phyloP scores from a whole-genome alignment of 2,113 vertebrate species.

The Mastomys natalensis region DNA sequence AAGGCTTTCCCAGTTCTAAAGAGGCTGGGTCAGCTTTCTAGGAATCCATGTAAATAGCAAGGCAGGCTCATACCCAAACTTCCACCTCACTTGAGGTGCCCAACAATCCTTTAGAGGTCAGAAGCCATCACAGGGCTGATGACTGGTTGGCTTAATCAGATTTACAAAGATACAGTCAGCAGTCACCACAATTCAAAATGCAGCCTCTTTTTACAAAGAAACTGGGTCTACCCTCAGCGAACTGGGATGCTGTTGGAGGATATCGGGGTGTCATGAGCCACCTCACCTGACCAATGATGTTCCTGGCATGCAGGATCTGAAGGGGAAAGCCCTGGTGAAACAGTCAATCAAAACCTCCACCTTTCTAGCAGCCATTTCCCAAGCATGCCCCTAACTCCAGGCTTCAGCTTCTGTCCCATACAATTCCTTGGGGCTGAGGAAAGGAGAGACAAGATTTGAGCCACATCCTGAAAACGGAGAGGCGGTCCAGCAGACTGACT shows the following conservation, averaged over 20 bases:
- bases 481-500: neutral
- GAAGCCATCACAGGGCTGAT: neutral
- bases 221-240: neutral
- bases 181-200: neutral
- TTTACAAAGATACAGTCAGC: neutral
- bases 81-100: neutral
- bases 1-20: neutral
- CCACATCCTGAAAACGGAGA: neutral
- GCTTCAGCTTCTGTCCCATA: neutral
- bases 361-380: neutral
- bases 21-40: constrained; percentile 40
- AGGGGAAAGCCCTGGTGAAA: neutral
- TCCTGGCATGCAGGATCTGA: neutral
- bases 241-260: neutral
- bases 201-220: neutral
- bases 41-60: constrained; percentile 14
- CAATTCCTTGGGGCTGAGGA: neutral
- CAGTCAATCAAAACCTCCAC: neutral
- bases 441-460: neutral
- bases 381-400: too few species aligned
- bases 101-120: neutral
- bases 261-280: fast-evolving
- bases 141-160: too few species aligned
- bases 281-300: neutral
- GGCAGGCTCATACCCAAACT: neutral